These are phyloP conservation scores for Colossoma macropomum DNA, from an alignment of 2,113 vertebrate species.

Conservation along the genomic window DNA sequence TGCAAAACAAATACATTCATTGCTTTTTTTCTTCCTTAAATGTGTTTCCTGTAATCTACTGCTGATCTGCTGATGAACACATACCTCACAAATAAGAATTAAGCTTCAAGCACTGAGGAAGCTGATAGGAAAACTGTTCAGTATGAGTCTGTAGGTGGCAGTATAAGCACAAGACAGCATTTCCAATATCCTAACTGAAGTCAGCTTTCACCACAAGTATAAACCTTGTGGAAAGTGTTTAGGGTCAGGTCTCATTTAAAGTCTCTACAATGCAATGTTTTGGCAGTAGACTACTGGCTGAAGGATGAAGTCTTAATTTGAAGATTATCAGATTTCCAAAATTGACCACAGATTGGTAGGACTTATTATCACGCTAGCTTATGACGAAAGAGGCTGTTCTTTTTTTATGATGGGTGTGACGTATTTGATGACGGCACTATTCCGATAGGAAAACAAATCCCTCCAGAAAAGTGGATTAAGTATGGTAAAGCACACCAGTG, in stretches of 20 bases:
- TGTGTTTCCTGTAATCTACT: too few relatives aligned
- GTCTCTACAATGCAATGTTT: not conserved
- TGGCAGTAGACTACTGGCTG: not conserved
- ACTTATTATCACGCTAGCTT: constrained; percentile 31
- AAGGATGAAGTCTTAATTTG: constrained; percentile 20
- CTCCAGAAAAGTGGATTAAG: constrained; percentile 78
- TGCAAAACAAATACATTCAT: not conserved
- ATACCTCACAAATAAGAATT: not conserved
- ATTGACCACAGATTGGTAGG: constrained; percentile 60
- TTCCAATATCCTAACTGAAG: not conserved
- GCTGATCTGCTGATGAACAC: not conserved
- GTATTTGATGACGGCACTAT: constrained; percentile 60
- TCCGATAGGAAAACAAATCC: constrained; percentile 69
- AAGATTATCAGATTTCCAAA: constrained; percentile 70
- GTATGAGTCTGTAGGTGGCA: constrained; percentile 54
- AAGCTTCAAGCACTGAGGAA: not conserved
- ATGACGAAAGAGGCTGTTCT: constrained; percentile 60
- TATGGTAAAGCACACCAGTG: constrained; percentile 62
- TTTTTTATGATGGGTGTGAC: constrained; percentile 65
- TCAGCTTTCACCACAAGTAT: not conserved
- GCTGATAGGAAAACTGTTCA: not conserved
- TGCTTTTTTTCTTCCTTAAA: not conserved
- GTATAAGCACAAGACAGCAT: not conserved
- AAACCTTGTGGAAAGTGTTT: not conserved
- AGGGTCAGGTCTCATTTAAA: not conserved